Percentiles rank a stretch among this genome's conserved stretches.
These are phyloP conservation scores for Dinocampus coccinellae DNA, from an alignment of 2,888 invertebrate species.

Conservation along the genomic window DNA sequence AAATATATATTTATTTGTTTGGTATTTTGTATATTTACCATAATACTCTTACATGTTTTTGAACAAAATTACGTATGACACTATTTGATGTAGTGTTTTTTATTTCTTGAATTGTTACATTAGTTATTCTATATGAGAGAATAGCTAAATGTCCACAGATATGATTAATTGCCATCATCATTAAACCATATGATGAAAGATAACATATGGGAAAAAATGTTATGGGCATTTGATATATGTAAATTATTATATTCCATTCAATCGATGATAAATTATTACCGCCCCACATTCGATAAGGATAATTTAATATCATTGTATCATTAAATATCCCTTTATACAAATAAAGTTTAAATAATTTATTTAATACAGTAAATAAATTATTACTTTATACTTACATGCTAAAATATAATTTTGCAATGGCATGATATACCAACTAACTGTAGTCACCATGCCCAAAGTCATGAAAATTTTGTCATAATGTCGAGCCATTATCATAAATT, in stretches of 20 bases:
- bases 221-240: conserved; percentile 35
- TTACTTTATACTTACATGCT: conserved; percentile 35
- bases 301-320: conserved; percentile 12
- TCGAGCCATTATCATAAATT: conserved; percentile 34
- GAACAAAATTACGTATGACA: background rate
- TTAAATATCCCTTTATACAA: background rate
- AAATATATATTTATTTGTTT: too few relatives aligned
- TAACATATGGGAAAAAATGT: conserved; percentile 28
- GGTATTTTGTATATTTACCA: background rate
- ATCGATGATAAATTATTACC: conserved; percentile 33
- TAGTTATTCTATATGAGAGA: conserved; percentile 32
- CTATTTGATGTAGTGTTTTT: background rate
- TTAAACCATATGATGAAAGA: conserved; percentile 29
- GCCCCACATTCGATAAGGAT: conserved; percentile 36
- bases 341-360: too few relatives aligned
- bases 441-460: conserved; percentile 23
- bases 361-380: too few relatives aligned
- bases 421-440: conserved; percentile 29
- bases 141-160: conserved; percentile 38
- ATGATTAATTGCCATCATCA: conserved; percentile 33
- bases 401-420: conserved; percentile 35
- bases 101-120: background rate
- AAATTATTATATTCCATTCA: conserved; percentile 30
- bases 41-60: background rate
- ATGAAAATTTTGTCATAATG: conserved; percentile 31